phyloP scores from a whole-genome alignment of 2,797 vertebrate species.

The Capromys pilorides region DNA sequence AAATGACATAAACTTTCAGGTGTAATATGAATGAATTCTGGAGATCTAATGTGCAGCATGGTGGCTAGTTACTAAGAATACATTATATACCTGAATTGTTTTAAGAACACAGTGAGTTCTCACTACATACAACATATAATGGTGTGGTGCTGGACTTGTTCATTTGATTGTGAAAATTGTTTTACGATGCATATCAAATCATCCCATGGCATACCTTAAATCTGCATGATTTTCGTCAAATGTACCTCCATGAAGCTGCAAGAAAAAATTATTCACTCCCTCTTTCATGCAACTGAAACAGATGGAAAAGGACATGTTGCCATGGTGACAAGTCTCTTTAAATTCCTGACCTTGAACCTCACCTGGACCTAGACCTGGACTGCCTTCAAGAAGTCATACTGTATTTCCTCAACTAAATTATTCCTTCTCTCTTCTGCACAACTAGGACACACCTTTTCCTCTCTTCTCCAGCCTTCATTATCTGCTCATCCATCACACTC shows the following conservation, averaged over 20 bases:
- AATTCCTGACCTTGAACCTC: conserved; percentile 32
- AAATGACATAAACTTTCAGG: neutral
- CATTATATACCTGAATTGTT: neutral
- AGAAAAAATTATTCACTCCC: neutral
- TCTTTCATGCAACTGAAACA: conserved; percentile 20
- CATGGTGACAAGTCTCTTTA: conserved; percentile 2
- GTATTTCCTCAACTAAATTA: neutral
- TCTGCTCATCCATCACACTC: neutral
- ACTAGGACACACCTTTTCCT: neutral
- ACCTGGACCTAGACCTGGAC: neutral
- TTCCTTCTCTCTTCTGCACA: neutral
- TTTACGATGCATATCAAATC: neutral
- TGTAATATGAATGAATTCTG: neutral
- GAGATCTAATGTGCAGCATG: neutral
- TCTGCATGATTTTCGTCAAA: conserved; percentile 20
- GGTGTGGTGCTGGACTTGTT: neutral
- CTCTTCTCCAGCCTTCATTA: neutral
- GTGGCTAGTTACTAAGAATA: neutral
- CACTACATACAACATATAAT: neutral
- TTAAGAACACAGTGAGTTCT: neutral
- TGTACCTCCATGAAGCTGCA: neutral
- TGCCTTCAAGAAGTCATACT: neutral
- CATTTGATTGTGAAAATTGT: neutral
- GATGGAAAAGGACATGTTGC: neutral
- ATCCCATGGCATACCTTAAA: neutral